A percentile compares a stretch with the other conserved stretches of the same genome.
These are phyloP conservation scores for Chaetodon auriga DNA, from an alignment of 2,113 vertebrate species.

Conservation along the genomic window DNA sequence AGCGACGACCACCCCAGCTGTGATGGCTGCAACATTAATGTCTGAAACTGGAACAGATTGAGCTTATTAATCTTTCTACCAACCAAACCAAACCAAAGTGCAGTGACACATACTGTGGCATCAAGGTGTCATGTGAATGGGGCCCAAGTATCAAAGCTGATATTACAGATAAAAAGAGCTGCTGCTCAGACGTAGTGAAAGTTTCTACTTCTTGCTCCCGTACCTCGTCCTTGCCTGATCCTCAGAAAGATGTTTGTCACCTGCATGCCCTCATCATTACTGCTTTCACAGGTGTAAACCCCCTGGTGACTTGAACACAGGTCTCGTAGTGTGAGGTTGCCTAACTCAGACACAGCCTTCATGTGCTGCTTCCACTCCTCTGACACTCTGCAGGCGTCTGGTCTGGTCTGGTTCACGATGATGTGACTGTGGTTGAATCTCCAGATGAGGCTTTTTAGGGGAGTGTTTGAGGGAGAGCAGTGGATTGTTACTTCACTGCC, in stretches of 20 bases:
- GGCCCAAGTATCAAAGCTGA: too few species aligned
- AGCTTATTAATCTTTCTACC: too few species aligned
- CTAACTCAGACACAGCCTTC: slow-evolving; percentile 12
- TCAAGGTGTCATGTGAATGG: too few species aligned
- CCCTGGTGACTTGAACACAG: slow-evolving; percentile 22
- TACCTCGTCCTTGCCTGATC: too few species aligned
- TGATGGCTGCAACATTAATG: too few species aligned
- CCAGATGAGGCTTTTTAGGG: slow-evolving; percentile 22
- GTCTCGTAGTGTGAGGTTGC: slow-evolving; percentile 33
- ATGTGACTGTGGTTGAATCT: slow-evolving; percentile 34
- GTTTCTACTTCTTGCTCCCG: too few species aligned
- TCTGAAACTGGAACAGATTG: too few species aligned
- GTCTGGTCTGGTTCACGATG: not conserved
- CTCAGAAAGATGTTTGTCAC: not conserved
- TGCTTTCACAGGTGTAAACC: slow-evolving; percentile 65
- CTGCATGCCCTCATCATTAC: not conserved
- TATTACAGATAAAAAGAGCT: too few species aligned
- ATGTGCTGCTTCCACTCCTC: slow-evolving; percentile 50
- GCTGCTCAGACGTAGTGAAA: too few species aligned
- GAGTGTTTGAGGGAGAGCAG: slow-evolving; percentile 16
- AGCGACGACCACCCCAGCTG: too few species aligned
- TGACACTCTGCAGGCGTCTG: not conserved
- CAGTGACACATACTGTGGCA: too few species aligned
- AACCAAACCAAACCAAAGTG: too few species aligned
- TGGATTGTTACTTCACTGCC: slow-evolving; percentile 16